Base-by-base conservation (phyloP, 1,140 invertebrate genomes). In the Galleria mellonella region DNA sequence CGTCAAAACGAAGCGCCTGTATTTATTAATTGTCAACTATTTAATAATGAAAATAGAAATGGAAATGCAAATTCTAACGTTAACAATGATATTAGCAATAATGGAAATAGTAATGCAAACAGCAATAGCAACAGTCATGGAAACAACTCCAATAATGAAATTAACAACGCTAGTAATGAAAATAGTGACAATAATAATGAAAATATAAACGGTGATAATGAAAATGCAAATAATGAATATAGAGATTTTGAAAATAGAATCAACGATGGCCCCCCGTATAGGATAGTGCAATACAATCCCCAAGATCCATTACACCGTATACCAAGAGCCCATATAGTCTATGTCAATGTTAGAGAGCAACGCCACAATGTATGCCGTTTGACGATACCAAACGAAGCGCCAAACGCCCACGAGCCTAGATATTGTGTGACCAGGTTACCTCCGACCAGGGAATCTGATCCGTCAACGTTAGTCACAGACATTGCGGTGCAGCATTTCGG, bases 401-500 rank as follows among this genome's bases (percentile, higher is more conserved):
- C 32, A 23, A 41, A 30, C 6, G 17, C 17, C 2, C 17, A 23
- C 17, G 17, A 23, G 17, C 17, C 17, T 3, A 23, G 17, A 23
- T 14, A 13, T 23, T 33, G 5, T 31, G 17, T 4, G 33, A 9
- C 31, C 36, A 4, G 39, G 30, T 30, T 13, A 5, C 43, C 23
- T 6, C 32, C 13, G 7, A 36, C 32, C 10, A 36, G 27, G 9
- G 62, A 70, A 9, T 30, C 62, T 0, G 61, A 61, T 17, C 45
- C 54, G 0, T 54, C 47, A 0, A 47, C 58, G 0, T 10, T 79
- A 0, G 61, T 82, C 0, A 69, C 75, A 0, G 81, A 84, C 36
- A 55, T 67, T 0, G 61, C 81, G 0, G 52, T 84, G 0, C 32
- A 67, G 1, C 17, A 71, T 1, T 82, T 84, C 32, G 81, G 81